Evolutionary conservation across 2,888 invertebrate species (phyloP).

Genomic region (Dascillus cervinus): DNA sequence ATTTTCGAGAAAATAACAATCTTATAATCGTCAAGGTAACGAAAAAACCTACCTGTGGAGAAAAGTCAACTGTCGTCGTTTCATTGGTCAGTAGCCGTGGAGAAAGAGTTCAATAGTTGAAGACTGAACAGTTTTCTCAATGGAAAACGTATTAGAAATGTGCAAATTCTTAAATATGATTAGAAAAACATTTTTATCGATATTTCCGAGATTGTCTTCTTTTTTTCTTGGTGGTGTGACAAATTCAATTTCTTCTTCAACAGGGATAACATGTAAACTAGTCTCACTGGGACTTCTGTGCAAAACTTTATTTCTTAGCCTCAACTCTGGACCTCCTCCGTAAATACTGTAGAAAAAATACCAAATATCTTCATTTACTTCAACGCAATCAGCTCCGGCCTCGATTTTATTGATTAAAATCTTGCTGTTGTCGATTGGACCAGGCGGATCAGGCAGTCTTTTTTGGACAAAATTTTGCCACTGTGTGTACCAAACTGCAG

Average conservation of each 20-base stretch:
- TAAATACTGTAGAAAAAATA: constrained; percentile 78
- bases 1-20: too few relatives aligned
- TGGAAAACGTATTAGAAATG: too few relatives aligned
- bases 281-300: constrained; percentile 9
- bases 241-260: constrained; percentile 16
- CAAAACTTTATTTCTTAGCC: constrained; percentile 29
- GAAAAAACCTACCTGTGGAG: too few relatives aligned
- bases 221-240: constrained; percentile 20
- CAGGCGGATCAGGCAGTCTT: constrained; percentile 70
- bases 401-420: constrained; percentile 57
- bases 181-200: constrained; percentile 21
- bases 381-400: constrained; percentile 52
- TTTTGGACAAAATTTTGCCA: constrained; percentile 88
- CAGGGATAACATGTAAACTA: constrained; percentile 10
- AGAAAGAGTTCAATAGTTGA: too few relatives aligned
- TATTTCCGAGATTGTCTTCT: constrained; percentile 11
- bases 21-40: too few relatives aligned
- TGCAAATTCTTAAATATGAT: too few relatives aligned
- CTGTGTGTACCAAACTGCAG: constrained; percentile 43
- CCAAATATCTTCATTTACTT: constrained; percentile 81
- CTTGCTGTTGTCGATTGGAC: constrained; percentile 77
- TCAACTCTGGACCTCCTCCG: constrained; percentile 82
- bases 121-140: too few relatives aligned
- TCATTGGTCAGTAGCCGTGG: too few relatives aligned
- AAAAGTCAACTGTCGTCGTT: too few relatives aligned